Evolutionary conservation across 2,113 vertebrate species (phyloP).

Genomic region (Uropsilus gracilis): DNA sequence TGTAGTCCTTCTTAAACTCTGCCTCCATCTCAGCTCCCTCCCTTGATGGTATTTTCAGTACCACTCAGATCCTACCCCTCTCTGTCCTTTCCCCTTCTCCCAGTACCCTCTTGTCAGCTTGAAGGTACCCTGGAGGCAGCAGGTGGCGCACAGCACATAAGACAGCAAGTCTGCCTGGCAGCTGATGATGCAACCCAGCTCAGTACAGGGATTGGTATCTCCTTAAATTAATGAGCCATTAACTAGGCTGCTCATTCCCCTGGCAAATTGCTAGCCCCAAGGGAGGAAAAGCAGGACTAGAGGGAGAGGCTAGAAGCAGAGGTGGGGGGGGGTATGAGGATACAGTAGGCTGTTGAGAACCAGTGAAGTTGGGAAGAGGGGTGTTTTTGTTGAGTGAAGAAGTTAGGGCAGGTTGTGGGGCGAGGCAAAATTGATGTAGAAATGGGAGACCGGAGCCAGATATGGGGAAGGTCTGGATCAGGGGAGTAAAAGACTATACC

Average conservation of each 20-base stretch:
- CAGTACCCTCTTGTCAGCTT: neutral
- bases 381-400: neutral
- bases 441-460: neutral
- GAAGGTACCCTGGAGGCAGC: neutral
- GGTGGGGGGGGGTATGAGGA: neutral
- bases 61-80: neutral
- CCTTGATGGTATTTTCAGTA: neutral
- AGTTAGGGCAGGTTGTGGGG: neutral
- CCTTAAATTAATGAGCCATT: constrained; percentile 26
- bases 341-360: neutral
- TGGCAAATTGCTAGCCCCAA: neutral
- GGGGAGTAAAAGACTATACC: neutral
- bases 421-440: neutral
- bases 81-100: neutral
- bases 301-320: neutral
- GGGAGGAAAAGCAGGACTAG: neutral
- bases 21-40: neutral
- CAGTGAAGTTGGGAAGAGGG: neutral
- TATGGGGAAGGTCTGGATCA: neutral
- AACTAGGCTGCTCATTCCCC: neutral
- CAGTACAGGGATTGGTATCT: neutral
- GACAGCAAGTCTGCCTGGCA: constrained; percentile 41
- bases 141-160: neutral
- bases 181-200: constrained; percentile 36
- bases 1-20: neutral